phyloP scores from a whole-genome alignment of 1,140 invertebrate genomes.

The Lethocerus indicus region DNA sequence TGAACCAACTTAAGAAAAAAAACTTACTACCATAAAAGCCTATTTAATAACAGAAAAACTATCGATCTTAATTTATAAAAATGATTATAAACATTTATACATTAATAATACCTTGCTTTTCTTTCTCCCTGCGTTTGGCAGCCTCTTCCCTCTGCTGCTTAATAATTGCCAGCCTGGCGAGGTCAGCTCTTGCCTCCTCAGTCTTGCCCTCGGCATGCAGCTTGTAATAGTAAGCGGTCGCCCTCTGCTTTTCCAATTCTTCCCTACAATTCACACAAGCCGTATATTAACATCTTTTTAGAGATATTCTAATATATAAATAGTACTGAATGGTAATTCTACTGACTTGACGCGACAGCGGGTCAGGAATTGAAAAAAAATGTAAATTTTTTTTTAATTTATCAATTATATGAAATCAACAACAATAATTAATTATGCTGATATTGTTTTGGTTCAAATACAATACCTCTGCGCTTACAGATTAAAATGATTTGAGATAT shows the following conservation, averaged over 20 bases:
- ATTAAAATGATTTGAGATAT: no score
- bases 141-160: conserved; percentile 88
- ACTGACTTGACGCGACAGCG: background rate
- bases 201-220: conserved; percentile 89
- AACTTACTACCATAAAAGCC: background rate
- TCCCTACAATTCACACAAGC: conserved; percentile 38
- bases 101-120: conserved; percentile 60
- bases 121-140: conserved; percentile 71
- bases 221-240: conserved; percentile 75
- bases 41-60: background rate
- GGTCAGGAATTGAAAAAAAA: conserved; percentile 9
- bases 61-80: background rate
- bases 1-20: background rate
- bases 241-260: conserved; percentile 80
- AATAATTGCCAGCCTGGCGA: conserved; percentile 79
- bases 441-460: no score
- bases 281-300: conserved; percentile 10
- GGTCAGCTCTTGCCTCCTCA: conserved; percentile 83
- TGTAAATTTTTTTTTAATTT: background rate
- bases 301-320: no score
- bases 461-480: no score
- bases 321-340: no score
- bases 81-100: background rate
- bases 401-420: no score
- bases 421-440: no score